Conservation (phyloP, 2,797 vertebrate species). For the Emys orbicularis region DNA sequence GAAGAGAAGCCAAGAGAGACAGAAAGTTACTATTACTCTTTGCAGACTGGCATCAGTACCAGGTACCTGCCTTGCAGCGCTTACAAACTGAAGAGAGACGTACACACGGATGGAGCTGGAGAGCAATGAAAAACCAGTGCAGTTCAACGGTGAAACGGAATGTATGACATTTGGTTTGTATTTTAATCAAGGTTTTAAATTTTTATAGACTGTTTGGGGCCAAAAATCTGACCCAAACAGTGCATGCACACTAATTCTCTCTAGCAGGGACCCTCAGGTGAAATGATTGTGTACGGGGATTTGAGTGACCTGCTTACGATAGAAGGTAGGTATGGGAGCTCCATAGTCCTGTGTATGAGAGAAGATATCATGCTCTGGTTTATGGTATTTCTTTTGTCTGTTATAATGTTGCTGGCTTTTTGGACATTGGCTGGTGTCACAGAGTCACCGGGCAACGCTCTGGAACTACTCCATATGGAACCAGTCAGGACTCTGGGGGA, state of each 20-base stretch:
- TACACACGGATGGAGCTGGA: neutral
- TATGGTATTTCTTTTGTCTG: fast-evolving
- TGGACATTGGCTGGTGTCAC: neutral
- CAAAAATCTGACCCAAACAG: too few species aligned
- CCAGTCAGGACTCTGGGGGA: too few species aligned
- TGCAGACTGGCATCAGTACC: neutral
- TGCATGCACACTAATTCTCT: neutral
- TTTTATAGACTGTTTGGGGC: neutral
- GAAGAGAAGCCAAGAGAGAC: too few species aligned
- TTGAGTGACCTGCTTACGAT: neutral
- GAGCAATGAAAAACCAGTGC: neutral
- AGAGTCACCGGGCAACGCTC: too few species aligned
- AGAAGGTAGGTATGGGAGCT: neutral
- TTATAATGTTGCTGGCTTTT: neutral
- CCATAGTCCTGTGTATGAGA: neutral
- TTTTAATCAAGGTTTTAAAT: neutral
- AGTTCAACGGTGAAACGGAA: neutral
- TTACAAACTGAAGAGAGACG: too few species aligned
- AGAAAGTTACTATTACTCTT: neutral
- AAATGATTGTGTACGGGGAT: neutral
- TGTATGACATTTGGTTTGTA: neutral
- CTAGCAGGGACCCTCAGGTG: too few species aligned
- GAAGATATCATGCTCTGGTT: fast-evolving
- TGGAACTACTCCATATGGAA: too few species aligned
- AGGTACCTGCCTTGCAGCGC: too few species aligned